Evolutionary conservation across 2,797 vertebrate genomes (phyloP).

Genomic region (Microctenopoma lineatum): DNA sequence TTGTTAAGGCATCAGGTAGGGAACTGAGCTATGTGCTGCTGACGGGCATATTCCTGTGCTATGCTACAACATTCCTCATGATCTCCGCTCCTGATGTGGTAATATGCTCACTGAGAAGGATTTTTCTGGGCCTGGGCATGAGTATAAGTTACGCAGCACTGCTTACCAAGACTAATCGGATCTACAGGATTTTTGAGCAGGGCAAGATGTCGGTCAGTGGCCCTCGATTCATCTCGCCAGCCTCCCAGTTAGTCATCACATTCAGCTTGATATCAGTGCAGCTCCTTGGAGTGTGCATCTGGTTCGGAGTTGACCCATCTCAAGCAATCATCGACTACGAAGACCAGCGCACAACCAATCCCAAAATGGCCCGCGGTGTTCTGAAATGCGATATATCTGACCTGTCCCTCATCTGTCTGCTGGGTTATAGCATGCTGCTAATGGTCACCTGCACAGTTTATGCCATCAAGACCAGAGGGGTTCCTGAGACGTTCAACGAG

Average conservation of each 20-base stretch:
- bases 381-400: slow-evolving; percentile 97
- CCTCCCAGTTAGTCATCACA: slow-evolving; percentile 95
- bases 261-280: slow-evolving; percentile 96
- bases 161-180: slow-evolving; percentile 97
- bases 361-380: slow-evolving; percentile 89
- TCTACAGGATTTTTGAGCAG: slow-evolving; percentile 98
- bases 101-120: slow-evolving; percentile 90
- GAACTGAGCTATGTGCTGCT: slow-evolving; percentile 96
- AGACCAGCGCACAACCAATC: slow-evolving; percentile 94
- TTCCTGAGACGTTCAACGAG: slow-evolving; percentile 97
- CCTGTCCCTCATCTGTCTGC: slow-evolving; percentile 95
- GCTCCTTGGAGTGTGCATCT: slow-evolving; percentile 94
- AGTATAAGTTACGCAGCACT: slow-evolving; percentile 96
- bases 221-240: slow-evolving; percentile 93
- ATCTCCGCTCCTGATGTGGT: slow-evolving; percentile 90
- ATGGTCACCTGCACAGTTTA: slow-evolving; percentile 99
- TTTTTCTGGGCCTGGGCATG: slow-evolving; percentile 96
- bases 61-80: slow-evolving; percentile 96
- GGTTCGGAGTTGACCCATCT: slow-evolving; percentile 95
- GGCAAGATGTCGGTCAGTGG: slow-evolving; percentile 95
- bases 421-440: slow-evolving; percentile 97
- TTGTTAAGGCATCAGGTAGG: slow-evolving; percentile 94
- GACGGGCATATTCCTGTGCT: slow-evolving; percentile 96
- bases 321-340: slow-evolving; percentile 95
- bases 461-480: slow-evolving; percentile 95